These are phyloP conservation scores for Rhodinocichla rosea DNA, from an alignment of 2,113 vertebrate species.

Conservation along the genomic window DNA sequence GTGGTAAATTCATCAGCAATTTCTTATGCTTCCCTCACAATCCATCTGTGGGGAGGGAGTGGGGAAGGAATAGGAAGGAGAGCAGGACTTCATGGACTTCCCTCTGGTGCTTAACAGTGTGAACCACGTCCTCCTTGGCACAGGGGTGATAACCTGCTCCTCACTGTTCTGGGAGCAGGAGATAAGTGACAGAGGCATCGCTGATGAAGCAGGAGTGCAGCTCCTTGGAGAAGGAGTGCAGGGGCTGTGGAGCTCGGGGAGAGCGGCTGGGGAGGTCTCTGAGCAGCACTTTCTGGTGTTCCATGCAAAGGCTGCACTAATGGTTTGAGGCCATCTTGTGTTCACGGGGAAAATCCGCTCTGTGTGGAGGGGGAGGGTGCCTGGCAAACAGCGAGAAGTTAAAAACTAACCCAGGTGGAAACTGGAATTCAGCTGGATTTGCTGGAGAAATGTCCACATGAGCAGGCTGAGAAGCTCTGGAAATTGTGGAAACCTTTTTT, in stretches of 20 bases:
- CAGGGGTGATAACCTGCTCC: neutral
- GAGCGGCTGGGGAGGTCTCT: neutral
- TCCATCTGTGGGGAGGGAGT: neutral
- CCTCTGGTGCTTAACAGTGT: neutral
- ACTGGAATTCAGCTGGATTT: neutral
- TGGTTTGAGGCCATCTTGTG: slow-evolving; percentile 30
- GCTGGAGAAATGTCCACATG: neutral
- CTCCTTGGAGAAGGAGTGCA: neutral
- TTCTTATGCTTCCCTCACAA: neutral
- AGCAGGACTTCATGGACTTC: neutral
- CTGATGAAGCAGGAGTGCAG: neutral
- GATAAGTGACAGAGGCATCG: neutral
- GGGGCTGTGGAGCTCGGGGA: neutral
- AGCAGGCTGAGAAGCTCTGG: neutral
- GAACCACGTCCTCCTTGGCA: neutral
- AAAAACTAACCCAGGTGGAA: neutral
- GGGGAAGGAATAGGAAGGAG: neutral
- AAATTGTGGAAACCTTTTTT: slow-evolving; percentile 41
- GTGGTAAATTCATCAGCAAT: neutral
- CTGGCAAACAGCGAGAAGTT: neutral
- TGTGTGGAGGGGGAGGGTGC: neutral
- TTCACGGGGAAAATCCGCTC: neutral
- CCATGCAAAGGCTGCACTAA: neutral
- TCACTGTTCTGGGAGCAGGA: neutral
- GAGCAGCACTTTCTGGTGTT: neutral